Base-by-base conservation (phyloP, 2,113 vertebrate species). In the Melanostigma gelatinosum region DNA sequence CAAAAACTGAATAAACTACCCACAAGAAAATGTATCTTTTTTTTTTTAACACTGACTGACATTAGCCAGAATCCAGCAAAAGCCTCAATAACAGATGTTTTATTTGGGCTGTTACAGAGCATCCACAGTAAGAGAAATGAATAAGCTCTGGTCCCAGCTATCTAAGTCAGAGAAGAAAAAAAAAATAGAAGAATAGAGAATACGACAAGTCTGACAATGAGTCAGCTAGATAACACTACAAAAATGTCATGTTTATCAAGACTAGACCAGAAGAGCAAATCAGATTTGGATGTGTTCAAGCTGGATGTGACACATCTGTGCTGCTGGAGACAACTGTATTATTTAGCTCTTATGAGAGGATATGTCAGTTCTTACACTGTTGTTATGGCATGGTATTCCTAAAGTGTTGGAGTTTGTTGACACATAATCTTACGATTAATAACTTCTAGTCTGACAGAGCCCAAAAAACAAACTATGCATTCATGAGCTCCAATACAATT, bases 241-340 rank as follows among this genome's bases (percentile, higher is more conserved):
- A 57, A 79, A 72, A 64, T 50, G 34, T 46, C 13, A n/a, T 64
- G 29, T 57, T 79, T 66, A 48, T 79, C 5, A 22, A 42, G 65
- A 61, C 9, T 73, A 32, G 16, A 60, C 3, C 0, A 57, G 48
- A 24, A 46, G 7, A 50, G 6, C 22, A 72, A 85, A 75, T 54
- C 42, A 69, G 12, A 64, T 18, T 24, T 48, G 18, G 55, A 77
- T 75, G 50, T 78, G 16, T 60, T 72, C 27, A 32, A 69, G 77
- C 63, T 69, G 42, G 48, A 65, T 48, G 61, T 44, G 52, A 70
- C 75, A 61, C 58, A 55, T 11, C 0, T 50, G 50, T 29, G 34
- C 79, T 52, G 58, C 69, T 58, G 34, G 42, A 38, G 8, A 50
- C 2, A 0, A 44, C 22, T 57, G 8, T 29, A 22, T 83, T 29